These are phyloP conservation scores for Agapostemon virescens DNA, from an alignment of 2,888 invertebrate species.

Conservation along the genomic window DNA sequence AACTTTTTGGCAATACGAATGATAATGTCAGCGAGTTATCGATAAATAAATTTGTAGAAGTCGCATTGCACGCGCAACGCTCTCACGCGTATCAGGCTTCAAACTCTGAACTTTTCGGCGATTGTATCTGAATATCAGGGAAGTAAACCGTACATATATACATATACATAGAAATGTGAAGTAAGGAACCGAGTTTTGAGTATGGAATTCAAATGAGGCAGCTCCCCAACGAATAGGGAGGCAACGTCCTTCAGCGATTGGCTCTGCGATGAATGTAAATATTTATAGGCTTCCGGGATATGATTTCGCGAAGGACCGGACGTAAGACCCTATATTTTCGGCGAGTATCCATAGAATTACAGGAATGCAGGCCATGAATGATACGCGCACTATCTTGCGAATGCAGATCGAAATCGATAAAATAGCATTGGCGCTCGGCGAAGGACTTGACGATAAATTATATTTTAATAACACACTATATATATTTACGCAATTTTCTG, in stretches of 20 bases:
- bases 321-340: constrained; percentile 31
- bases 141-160: neutral
- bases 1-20: neutral
- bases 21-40: neutral
- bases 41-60: neutral
- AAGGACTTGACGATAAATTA: neutral
- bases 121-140: constrained; percentile 9
- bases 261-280: constrained; percentile 10
- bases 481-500: neutral
- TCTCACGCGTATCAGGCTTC: neutral
- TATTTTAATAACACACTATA: neutral
- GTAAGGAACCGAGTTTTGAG: constrained; percentile 14
- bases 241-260: constrained; percentile 7
- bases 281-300: constrained; percentile 12
- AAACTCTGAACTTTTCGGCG: neutral
- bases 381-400: neutral
- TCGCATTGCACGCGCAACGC: neutral
- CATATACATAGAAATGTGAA: neutral
- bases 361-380: constrained; percentile 17
- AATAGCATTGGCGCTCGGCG: neutral
- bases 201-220: constrained; percentile 11
- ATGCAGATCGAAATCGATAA: neutral
- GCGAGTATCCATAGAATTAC: constrained; percentile 35
- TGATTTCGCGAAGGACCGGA: constrained; percentile 14
- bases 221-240: neutral